Evolutionary conservation across 1,140 invertebrate genomes (phyloP).

Genomic region (Caenorhabditis tropicalis): DNA sequence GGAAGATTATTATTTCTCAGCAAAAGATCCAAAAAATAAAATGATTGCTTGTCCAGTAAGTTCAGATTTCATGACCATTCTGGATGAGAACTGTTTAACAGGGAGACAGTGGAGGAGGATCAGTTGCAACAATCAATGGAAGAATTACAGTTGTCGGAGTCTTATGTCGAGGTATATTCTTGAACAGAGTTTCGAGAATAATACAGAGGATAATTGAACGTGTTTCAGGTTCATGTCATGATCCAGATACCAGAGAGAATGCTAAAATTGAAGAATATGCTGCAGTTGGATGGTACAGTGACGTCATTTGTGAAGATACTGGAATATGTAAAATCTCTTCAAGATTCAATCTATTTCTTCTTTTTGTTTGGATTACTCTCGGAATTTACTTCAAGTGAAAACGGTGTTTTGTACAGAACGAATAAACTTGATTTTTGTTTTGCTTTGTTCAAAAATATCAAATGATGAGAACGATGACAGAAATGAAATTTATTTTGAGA

Average conservation of each 20-base stretch:
- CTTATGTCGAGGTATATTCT: not conserved
- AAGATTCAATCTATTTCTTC: too few relatives aligned
- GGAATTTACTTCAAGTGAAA: too few relatives aligned
- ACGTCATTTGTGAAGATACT: not conserved
- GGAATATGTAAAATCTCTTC: not conserved
- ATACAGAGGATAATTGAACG: too few relatives aligned
- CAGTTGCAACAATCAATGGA: not conserved
- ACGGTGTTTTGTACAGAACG: too few relatives aligned
- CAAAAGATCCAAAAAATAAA: not conserved
- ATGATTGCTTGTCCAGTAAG: not conserved
- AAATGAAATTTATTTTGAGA: too few relatives aligned
- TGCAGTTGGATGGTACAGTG: not conserved
- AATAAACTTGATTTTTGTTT: too few relatives aligned
- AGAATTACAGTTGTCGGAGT: not conserved
- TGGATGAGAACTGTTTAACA: not conserved
- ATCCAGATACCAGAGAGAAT: too few relatives aligned
- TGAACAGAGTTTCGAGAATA: too few relatives aligned
- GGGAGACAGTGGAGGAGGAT: conserved; percentile 5
- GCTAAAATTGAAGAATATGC: not conserved
- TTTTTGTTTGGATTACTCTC: too few relatives aligned
- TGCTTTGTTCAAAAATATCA: not conserved
- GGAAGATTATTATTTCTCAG: not conserved
- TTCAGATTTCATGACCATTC: not conserved
- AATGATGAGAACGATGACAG: too few relatives aligned
- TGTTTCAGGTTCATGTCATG: too few relatives aligned